phyloP scores from a whole-genome alignment of 2,888 invertebrate genomes.

The Synergus japonicus region DNA sequence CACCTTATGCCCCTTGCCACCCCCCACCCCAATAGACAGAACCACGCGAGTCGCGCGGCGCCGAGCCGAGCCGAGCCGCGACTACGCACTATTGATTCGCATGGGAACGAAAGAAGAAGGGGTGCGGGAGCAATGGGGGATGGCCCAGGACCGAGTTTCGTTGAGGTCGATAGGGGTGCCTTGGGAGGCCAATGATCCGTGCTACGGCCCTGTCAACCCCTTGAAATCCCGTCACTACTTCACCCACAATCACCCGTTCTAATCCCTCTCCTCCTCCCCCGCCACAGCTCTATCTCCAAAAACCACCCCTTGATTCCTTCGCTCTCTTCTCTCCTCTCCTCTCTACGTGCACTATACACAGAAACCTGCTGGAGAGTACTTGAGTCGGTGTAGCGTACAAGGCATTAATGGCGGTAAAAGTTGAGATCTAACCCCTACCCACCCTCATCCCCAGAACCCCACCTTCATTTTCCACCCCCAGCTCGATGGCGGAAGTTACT shows the following conservation, averaged over 20 bases:
- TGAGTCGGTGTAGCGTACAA: conserved; percentile 51
- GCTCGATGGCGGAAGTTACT: conserved; percentile 47
- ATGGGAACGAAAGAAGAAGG: conserved; percentile 58
- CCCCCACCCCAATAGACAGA: conserved; percentile 22
- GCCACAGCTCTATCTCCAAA: background rate
- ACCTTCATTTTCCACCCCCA: conserved; percentile 43
- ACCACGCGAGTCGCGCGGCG: conserved; percentile 62
- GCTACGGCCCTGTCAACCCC: conserved; percentile 17
- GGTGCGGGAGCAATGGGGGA: conserved; percentile 50
- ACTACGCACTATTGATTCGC: conserved; percentile 77
- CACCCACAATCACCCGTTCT: conserved; percentile 18
- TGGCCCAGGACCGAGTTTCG: conserved; percentile 54
- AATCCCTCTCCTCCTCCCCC: conserved; percentile 44
- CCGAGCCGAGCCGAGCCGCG: conserved; percentile 57
- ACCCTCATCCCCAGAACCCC: conserved; percentile 22
- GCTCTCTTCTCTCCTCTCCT: conserved; percentile 7
- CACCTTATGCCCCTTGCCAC: conserved; percentile 44
- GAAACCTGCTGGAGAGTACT: conserved; percentile 47
- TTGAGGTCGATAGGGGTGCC: conserved; percentile 58
- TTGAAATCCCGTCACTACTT: conserved; percentile 36
- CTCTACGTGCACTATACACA: conserved; percentile 48
- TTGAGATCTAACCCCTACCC: conserved; percentile 45
- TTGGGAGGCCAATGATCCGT: conserved; percentile 31
- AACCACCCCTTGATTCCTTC: conserved; percentile 39
- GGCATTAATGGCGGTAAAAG: conserved; percentile 56